Evolutionary conservation across 2,888 invertebrate species (phyloP), one percentile per base, ranked within the genome.

Genomic region (Lissocephala sabroskyi): DNA sequence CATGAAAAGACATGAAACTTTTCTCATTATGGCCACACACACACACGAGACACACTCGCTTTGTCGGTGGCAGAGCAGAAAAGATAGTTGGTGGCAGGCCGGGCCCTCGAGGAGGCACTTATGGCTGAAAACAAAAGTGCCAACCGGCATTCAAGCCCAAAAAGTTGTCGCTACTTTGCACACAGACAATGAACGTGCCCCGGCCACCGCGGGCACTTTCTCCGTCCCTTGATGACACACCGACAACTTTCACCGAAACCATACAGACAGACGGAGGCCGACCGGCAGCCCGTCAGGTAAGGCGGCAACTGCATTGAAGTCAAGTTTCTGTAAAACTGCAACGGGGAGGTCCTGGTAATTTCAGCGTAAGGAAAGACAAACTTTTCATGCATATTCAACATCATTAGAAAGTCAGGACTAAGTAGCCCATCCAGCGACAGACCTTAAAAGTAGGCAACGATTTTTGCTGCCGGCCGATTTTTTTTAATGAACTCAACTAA

Each of bases 21-120:
- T 82, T 83, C 82, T 82, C 82, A 83, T 82, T 82, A 83, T 75
- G 75, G 67, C 65, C 59, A 52, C 46, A 41, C 46, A 39, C 41
- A 45, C 28, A 40, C 18, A 40, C 11, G 30, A 30, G 30, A 30
- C 36, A 36, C 26, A 29, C 3, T 45, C 4, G 11, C 3, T 33
- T n/a, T 43, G 45, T 32, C 56, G 45, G 33, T 41, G 32, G 35
- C 47, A 40, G 3, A 14, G 23, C 11, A 28, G 33, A 3, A 47
- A 3, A 14, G 6, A 40, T n/a, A 45, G 45, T 32, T 56, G 45
- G 33, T 41, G 32, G 35, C 47, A 40, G 3, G n/a, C 18, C 11
- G 35, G 33, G 33, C 14, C 16, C 14, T 35, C 14, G 14, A 35
- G 17, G 14, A 64, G 65, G 55, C 62, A 62, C 65, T 65, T 66